Percentiles rank a stretch among this genome's conserved stretches.
Conservation (phyloP, 2,888 invertebrate genomes). For the Hirtodrosophila duncani region DNA sequence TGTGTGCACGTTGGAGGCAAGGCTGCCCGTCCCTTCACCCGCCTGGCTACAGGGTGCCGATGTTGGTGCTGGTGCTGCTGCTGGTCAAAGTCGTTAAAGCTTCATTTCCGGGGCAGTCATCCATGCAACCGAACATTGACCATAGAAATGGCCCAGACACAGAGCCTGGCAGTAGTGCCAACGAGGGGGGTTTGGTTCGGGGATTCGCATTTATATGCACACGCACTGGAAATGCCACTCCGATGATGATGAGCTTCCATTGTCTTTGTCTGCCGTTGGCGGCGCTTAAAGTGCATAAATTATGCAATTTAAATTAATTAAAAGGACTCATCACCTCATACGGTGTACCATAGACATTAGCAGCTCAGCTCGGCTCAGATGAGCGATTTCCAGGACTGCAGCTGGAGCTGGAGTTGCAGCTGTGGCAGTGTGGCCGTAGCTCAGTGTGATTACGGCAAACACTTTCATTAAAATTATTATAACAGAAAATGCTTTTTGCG, state of each 20-base stretch:
- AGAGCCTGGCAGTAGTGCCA: too few relatives aligned
- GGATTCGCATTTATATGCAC: constrained; percentile 1
- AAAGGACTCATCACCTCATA: constrained; percentile 46
- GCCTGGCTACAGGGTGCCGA: too few relatives aligned
- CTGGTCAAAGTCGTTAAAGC: constrained; percentile 66
- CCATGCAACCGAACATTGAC: constrained; percentile 59
- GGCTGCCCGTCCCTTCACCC: too few relatives aligned
- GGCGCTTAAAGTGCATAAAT: constrained; percentile 44
- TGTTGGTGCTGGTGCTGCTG: too few relatives aligned
- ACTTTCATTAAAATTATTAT: constrained; percentile 73
- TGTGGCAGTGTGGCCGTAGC: not conserved
- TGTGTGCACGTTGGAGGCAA: constrained; percentile 23
- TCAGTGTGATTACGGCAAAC: constrained; percentile 62
- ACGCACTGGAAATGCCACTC: not conserved
- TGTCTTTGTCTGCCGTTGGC: constrained; percentile 39
- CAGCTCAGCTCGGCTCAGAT: constrained; percentile 5
- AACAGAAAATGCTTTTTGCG: constrained; percentile 62
- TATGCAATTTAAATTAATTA: constrained; percentile 61
- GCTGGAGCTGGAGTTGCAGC: constrained; percentile 4
- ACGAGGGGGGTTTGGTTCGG: not conserved
- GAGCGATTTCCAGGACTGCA: constrained; percentile 6
- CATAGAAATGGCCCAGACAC: constrained; percentile 25
- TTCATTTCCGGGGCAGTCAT: constrained; percentile 70
- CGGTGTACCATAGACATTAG: constrained; percentile 49
- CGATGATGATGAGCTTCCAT: constrained; percentile 62